Conservation (phyloP, 2,888 invertebrate species). For the Mongoloraphidia duomilia region DNA sequence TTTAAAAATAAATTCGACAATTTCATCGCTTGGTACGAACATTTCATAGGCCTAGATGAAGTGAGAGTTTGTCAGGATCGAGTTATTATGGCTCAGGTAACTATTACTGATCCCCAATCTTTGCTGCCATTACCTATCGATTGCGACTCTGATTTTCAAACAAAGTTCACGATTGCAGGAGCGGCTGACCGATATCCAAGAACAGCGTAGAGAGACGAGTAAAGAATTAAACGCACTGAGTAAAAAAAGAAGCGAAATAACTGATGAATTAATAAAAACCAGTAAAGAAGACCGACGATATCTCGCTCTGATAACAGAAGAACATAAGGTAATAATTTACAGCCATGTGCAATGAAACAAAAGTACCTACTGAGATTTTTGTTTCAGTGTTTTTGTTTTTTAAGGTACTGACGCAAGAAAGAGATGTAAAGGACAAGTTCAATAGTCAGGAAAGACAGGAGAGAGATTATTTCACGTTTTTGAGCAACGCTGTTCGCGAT, state of each 20-base stretch:
- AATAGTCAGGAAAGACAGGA: constrained; percentile 56
- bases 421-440: constrained; percentile 44
- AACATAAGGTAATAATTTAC: constrained; percentile 36
- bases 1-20: constrained; percentile 31
- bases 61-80: constrained; percentile 59
- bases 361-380: not conserved
- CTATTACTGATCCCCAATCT: constrained; percentile 2
- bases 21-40: constrained; percentile 48
- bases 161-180: constrained; percentile 34
- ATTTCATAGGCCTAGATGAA: constrained; percentile 62
- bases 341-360: not conserved
- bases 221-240: constrained; percentile 44
- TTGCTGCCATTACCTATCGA: no score
- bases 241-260: constrained; percentile 50
- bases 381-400: constrained; percentile 11
- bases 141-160: constrained; percentile 8
- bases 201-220: constrained; percentile 45
- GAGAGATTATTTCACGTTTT: constrained; percentile 53
- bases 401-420: constrained; percentile 45
- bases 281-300: constrained; percentile 65
- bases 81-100: constrained; percentile 52
- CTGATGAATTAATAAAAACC: constrained; percentile 60
- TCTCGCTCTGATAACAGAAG: constrained; percentile 55
- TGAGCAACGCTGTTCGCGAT: constrained; percentile 61
- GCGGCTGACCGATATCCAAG: constrained; percentile 48